Conservation (phyloP, 2,797 vertebrate species). For the Falco peregrinus region DNA sequence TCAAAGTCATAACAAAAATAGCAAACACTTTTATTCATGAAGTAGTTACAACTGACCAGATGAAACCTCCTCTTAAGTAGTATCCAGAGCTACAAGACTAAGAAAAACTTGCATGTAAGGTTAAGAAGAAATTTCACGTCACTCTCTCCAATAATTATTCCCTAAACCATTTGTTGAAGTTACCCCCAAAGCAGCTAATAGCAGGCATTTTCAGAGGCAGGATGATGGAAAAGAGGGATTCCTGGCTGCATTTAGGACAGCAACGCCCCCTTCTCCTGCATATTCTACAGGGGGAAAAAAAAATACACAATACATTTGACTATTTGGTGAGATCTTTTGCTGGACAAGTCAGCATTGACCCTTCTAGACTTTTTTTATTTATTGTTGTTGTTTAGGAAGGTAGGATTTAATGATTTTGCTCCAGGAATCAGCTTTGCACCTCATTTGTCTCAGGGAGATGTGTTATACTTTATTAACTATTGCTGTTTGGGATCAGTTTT, state of each 20-base stretch:
- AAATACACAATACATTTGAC: neutral
- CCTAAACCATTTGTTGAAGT: neutral
- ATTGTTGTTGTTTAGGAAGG: neutral
- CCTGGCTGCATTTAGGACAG: neutral
- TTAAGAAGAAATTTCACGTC: neutral
- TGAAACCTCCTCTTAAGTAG: neutral
- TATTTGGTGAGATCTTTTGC: neutral
- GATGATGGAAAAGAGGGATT: neutral
- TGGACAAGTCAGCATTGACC: neutral
- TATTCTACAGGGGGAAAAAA: neutral
- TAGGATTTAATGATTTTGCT: neutral
- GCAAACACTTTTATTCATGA: neutral
- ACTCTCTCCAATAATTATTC: neutral
- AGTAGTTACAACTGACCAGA: neutral
- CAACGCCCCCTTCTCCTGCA: neutral
- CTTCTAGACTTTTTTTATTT: neutral
- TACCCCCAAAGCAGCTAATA: neutral
- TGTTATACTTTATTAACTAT: neutral
- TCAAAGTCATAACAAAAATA: neutral
- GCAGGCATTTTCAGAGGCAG: neutral
- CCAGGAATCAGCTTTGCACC: neutral
- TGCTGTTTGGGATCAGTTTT: neutral
- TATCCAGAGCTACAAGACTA: neutral
- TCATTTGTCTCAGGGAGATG: neutral
- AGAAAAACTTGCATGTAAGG: neutral